Conservation (phyloP, 2,113 vertebrate genomes). For the Lepidiolamprologus cunningtoni region DNA sequence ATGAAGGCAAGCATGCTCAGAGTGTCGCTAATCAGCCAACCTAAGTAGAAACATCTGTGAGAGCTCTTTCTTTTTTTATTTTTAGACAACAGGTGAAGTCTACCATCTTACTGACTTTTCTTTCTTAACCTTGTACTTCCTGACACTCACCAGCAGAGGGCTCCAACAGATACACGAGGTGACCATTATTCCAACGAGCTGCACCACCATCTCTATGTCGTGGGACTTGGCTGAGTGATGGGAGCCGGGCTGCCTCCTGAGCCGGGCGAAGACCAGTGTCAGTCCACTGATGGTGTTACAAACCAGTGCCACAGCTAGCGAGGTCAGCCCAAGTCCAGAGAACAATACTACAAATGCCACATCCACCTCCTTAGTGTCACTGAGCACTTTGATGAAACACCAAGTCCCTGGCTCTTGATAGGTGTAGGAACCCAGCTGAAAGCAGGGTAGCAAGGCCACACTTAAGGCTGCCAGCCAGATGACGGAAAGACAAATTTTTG, state of each 20-base stretch:
- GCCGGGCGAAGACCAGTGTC: slow-evolving; percentile 75
- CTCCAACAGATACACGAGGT: slow-evolving; percentile 89
- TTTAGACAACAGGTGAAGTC: background rate
- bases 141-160: slow-evolving; percentile 80
- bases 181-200: slow-evolving; percentile 84
- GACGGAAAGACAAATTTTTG: slow-evolving; percentile 65
- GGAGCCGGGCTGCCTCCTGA: slow-evolving; percentile 62
- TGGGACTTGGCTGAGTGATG: slow-evolving; percentile 72
- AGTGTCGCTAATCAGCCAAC: background rate
- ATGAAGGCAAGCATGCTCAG: background rate
- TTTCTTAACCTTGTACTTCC: background rate
- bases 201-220: slow-evolving; percentile 89
- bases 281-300: slow-evolving; percentile 84
- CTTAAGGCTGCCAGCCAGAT: slow-evolving; percentile 73
- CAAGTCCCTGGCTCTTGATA: slow-evolving; percentile 80
- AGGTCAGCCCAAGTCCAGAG: slow-evolving; percentile 76
- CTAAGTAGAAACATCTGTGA: background rate
- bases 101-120: background rate
- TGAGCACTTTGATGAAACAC: slow-evolving; percentile 80
- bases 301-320: slow-evolving; percentile 73
- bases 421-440: slow-evolving; percentile 75
- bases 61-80: background rate
- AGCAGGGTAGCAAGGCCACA: slow-evolving; percentile 77
- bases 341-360: slow-evolving; percentile 76
- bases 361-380: slow-evolving; percentile 56